Percentiles rank a stretch among this genome's conserved stretches.
These are phyloP conservation scores for Aeoliscus strigatus DNA, from an alignment of 2,797 vertebrate species.

Conservation along the genomic window DNA sequence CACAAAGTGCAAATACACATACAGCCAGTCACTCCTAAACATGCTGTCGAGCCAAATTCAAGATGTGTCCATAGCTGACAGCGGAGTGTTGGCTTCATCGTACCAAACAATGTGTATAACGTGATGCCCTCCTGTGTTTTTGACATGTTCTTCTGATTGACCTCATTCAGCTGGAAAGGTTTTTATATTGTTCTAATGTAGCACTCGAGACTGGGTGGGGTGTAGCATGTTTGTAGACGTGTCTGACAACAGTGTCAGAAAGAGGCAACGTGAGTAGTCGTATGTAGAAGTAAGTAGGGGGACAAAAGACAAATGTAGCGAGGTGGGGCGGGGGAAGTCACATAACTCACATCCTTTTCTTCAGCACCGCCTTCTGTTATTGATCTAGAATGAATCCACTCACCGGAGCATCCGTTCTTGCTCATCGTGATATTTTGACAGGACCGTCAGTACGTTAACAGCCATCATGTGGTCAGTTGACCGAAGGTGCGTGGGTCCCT, in stretches of 20 bases:
- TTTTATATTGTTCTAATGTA: slow-evolving; percentile 64
- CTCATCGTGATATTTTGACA: no score
- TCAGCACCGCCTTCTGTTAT: slow-evolving; percentile 28
- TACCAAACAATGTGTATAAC: slow-evolving; percentile 19
- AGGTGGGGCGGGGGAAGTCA: slow-evolving; percentile 28
- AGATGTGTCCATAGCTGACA: slow-evolving; percentile 25
- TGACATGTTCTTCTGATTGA: slow-evolving; percentile 48
- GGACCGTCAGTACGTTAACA: slow-evolving; percentile 30
- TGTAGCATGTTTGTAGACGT: slow-evolving; percentile 32
- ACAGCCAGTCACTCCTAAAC: slow-evolving; percentile 21
- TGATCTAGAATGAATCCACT: slow-evolving; percentile 23
- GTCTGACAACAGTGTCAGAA: slow-evolving; percentile 36
- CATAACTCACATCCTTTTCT: slow-evolving; percentile 20
- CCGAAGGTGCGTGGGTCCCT: slow-evolving; percentile 6
- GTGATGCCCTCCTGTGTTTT: slow-evolving; percentile 48
- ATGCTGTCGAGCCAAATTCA: slow-evolving; percentile 16
- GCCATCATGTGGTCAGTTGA: slow-evolving; percentile 13
- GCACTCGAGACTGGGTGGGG: slow-evolving; percentile 47
- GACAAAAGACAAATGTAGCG: slow-evolving; percentile 60
- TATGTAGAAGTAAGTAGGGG: slow-evolving; percentile 56
- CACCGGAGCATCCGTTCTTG: no score
- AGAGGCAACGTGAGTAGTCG: slow-evolving; percentile 44
- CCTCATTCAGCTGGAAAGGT: slow-evolving; percentile 43
- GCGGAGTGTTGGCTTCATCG: slow-evolving; percentile 23
- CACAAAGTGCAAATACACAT: slow-evolving; percentile 24